Percentiles rank a stretch among this genome's conserved stretches.
Evolutionary conservation across 2,113 vertebrate genomes (phyloP).

Genomic region (Amazona vittata): DNA sequence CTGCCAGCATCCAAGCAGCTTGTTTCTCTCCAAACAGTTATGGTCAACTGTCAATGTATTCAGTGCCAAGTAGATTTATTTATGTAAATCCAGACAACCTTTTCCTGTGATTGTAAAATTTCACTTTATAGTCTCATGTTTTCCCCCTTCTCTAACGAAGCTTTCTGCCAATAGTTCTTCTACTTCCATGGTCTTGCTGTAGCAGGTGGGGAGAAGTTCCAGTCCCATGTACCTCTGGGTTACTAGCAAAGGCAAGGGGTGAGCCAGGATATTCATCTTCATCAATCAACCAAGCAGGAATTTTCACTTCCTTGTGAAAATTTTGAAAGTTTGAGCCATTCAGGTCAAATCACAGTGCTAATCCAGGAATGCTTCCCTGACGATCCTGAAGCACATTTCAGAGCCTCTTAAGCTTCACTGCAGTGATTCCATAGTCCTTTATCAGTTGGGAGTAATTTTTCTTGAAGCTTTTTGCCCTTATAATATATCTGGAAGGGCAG

Average conservation of each 20-base stretch:
- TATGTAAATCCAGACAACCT: background rate
- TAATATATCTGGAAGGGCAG: background rate
- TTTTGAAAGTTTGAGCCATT: background rate
- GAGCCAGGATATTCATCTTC: background rate
- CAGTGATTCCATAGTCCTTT: background rate
- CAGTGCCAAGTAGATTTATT: background rate
- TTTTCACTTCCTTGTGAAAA: background rate
- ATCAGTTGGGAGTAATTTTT: background rate
- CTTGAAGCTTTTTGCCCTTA: background rate
- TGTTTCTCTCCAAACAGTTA: constrained; percentile 33
- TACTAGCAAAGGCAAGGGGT: background rate
- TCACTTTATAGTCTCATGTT: background rate
- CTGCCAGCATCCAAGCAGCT: constrained; percentile 36
- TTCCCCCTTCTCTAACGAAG: background rate
- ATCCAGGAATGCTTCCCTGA: background rate
- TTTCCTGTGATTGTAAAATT: background rate
- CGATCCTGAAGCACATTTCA: background rate
- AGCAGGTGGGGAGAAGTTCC: background rate
- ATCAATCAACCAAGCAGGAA: background rate
- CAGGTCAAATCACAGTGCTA: background rate
- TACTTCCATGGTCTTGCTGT: background rate
- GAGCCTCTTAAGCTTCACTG: background rate
- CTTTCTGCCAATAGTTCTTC: background rate
- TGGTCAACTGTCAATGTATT: constrained; percentile 23
- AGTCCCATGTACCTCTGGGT: background rate